phyloP scores from a whole-genome alignment of 2,888 invertebrate genomes.

The Globia sparganii region DNA sequence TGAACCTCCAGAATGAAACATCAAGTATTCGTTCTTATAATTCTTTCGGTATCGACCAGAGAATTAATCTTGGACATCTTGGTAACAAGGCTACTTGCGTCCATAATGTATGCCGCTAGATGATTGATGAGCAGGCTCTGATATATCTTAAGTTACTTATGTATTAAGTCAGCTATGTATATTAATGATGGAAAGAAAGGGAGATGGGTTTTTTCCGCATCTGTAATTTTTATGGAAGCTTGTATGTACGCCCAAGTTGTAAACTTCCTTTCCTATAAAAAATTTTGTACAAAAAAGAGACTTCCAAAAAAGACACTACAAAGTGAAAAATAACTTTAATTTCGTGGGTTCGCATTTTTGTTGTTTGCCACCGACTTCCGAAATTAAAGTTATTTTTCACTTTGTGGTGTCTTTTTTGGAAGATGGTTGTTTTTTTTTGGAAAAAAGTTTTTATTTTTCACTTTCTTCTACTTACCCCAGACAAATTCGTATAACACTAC shows the following conservation, averaged over 20 bases:
- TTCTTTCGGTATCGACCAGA: constrained; percentile 9
- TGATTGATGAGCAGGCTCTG: constrained; percentile 33
- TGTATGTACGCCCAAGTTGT: not conserved
- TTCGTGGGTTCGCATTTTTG: no score
- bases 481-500: no score
- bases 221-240: not conserved
- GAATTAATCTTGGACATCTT: constrained; percentile 18
- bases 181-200: not conserved
- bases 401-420: no score
- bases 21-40: constrained; percentile 10
- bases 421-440: no score
- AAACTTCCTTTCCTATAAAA: no score
- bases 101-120: constrained; percentile 10
- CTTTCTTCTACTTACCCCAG: no score
- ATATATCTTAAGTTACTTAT: constrained; percentile 10
- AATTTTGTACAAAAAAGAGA: no score
- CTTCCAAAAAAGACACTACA: no score
- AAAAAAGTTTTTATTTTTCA: no score
- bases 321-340: no score
- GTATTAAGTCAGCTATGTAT: not conserved
- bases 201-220: not conserved
- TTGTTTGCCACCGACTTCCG: no score
- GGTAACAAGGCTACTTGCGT: constrained; percentile 9
- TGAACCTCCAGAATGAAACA: not conserved
- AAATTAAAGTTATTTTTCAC: no score